Conservation (phyloP, 2,888 invertebrate species). For the Dryobota labecula region DNA sequence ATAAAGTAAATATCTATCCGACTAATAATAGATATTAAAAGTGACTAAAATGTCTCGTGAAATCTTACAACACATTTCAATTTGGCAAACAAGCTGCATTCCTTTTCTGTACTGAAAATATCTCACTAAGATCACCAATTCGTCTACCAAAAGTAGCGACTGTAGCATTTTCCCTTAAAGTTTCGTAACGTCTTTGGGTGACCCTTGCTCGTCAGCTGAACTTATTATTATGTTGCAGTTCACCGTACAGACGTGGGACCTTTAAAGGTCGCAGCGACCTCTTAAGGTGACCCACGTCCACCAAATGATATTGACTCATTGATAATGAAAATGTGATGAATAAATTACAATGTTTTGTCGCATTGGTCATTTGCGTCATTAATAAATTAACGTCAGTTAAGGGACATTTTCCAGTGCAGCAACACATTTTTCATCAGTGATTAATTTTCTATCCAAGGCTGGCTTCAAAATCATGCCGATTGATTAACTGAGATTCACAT, state of each 20-base stretch:
- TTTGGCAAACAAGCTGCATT: background rate
- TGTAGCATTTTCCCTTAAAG: background rate
- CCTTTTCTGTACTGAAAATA: background rate
- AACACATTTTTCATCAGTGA: slow-evolving; percentile 8
- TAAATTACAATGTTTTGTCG: slow-evolving; percentile 49
- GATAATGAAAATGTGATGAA: slow-evolving; percentile 42
- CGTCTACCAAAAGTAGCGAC: background rate
- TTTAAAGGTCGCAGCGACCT: too few species aligned
- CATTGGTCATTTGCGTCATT: slow-evolving; percentile 44
- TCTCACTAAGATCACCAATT: background rate
- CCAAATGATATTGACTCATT: slow-evolving; percentile 9
- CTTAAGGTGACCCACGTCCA: background rate
- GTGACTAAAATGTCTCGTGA: background rate
- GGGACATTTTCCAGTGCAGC: slow-evolving; percentile 20
- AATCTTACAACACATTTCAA: background rate
- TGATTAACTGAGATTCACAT: slow-evolving; percentile 1
- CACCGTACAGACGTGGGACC: background rate
- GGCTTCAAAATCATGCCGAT: background rate
- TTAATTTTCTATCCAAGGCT: background rate
- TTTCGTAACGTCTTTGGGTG: background rate
- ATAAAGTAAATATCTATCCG: too few species aligned
- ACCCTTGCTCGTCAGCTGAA: background rate
- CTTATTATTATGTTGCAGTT: background rate
- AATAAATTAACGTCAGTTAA: slow-evolving; percentile 50
- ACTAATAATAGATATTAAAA: background rate